Base-by-base conservation (phyloP, 2,797 vertebrate genomes). In the Lateolabrax maculatus region DNA sequence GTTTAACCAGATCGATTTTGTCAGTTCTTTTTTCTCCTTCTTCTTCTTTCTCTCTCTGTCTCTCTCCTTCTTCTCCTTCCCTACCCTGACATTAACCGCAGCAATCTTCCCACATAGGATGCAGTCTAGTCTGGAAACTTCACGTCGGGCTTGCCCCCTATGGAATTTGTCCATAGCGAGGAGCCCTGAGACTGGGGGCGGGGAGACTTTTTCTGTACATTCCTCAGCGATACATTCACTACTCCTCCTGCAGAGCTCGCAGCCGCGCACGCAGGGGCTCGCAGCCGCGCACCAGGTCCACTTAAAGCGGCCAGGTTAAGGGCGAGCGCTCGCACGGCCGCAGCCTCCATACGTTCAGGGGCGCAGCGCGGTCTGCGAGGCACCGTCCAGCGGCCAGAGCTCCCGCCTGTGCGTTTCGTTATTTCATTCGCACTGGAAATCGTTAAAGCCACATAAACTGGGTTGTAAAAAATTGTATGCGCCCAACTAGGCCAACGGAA, bases 161-260 rank as follows among this genome's bases (percentile, higher is more conserved):
- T 94, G 91, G 93, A 94, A 93, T 89, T 77, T 81, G 84, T 84
- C 87, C 89, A 92, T 87, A 76, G 81, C 75, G 74, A 83, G 79
- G 85, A 86, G 81, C 56, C 75, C 60, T 79, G 77, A 41, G 51
- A 74, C 85, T 85, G 89, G 86, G 92, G 92, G 92, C 84, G 94
- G 89, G 91, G 90, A 89, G 79, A 84, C 79, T 91, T 93, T 91
- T 93, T 93, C 85, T 94, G 92, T 93, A 91, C 93, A 94, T 95
- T 94, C 93, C 93, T 87, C 90, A 72, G 84, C 86, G 91, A 92
- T 92, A 92, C 91, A 93, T 94, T 93, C 92, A 91, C 88, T 82
- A 51, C 74, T 89, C 81, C 82, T 84, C 80, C 80, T 85, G 84
- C 82, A 75, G 71, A 79, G 70, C 18, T 73, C 62, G 73, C 75